Conservation (phyloP, 2,113 vertebrate genomes). For the Rhegmatorhina hoffmannsi region DNA sequence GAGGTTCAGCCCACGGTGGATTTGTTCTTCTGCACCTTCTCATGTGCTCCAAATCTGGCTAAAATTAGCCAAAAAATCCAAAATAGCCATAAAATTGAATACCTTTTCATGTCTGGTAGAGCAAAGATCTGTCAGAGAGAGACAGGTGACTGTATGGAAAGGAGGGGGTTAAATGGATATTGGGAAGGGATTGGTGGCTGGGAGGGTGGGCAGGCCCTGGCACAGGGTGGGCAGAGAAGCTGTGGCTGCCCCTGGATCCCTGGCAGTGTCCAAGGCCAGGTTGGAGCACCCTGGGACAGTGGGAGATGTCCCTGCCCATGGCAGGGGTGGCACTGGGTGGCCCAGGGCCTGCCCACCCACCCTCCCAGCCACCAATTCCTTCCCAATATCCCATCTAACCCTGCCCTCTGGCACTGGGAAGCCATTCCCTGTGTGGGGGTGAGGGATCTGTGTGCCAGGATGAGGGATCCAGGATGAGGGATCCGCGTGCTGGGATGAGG, state of each 20-base stretch:
- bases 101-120: not conserved
- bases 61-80: not conserved
- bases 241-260: not conserved
- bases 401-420: too few relatives aligned
- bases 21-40: not conserved
- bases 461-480: too few relatives aligned
- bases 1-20: not conserved
- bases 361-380: too few relatives aligned
- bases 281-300: not conserved
- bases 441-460: too few relatives aligned
- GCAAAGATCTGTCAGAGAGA: not conserved
- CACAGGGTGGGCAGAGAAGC: not conserved
- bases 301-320: too few relatives aligned
- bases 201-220: not conserved
- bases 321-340: too few relatives aligned
- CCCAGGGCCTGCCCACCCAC: not conserved
- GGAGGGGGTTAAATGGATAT: not conserved
- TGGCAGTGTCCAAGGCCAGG: not conserved
- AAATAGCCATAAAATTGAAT: too few relatives aligned
- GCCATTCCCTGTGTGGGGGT: too few relatives aligned
- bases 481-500: too few relatives aligned
- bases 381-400: too few relatives aligned
- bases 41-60: fast-evolving
- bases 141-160: not conserved
- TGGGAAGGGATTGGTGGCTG: not conserved